Evolutionary conservation across 2,797 vertebrate genomes (phyloP), one percentile per base, ranked within the genome.

Genomic region (Anomalospiza imberbis): DNA sequence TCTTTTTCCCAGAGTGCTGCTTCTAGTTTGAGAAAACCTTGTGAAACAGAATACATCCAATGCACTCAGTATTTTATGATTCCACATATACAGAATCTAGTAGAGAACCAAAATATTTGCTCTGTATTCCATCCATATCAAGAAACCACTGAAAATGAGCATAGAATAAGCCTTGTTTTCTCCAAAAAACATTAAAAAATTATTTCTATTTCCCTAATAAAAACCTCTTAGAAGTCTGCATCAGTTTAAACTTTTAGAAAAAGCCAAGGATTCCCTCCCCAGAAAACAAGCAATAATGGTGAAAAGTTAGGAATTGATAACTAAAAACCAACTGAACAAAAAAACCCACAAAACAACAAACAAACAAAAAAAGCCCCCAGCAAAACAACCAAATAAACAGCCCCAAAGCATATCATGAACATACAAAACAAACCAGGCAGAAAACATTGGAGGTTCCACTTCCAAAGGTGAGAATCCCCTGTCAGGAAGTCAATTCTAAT

Each of bases 381-480:
- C 20, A 26, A 70, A 81, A 62, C 13, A 57, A 68, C 20, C 36
- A 62, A 65, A 47, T 11, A 73, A 66, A 55, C 70, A 36, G 50
- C 1, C 28, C 29, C 29, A 66, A 61, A 58, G 29, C 26, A 51
- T 8, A 19, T 12, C 24, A 75, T 12, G 12, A 89, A 74, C 34
- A 67, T 53, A n/a, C 34, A 63, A 55, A 63, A 85, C 12, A 71
- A 88, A 74, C 24, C 29, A 86, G 54, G 77, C 19, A 96, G 86
- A 96, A 96, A 79, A 79, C 42, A 91, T 44, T 78, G 85, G 58
- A 87, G 58, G 36, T 66, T 88, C 75, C 63, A 5, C 89, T 89
- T 87, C 71, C 36, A 92, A 97, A 97, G 93, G 91, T 96, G 92
- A 96, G 91, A 97, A 96, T 94, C 87, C 85, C 75, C 61, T 86